Base-by-base conservation (phyloP, 2,797 vertebrate species). In the Anas acuta region DNA sequence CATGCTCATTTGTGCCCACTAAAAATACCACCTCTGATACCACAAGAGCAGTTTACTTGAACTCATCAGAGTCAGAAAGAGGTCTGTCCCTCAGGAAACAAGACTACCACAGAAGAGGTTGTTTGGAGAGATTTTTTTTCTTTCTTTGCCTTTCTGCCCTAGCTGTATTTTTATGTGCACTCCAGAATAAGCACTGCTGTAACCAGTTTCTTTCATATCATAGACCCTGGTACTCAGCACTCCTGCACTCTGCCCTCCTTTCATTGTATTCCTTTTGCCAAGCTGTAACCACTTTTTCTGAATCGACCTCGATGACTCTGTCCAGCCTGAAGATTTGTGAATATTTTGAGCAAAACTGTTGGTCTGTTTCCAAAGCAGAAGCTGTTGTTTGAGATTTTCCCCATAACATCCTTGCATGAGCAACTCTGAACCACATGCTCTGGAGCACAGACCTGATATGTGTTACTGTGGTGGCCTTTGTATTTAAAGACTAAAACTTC, bases 361-460 rank as follows among this genome's bases (percentile, higher is more conserved):
- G 76, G 51, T 58, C 56, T 39, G 32, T 30, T 96, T 91, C 70
- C 76, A 87, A 90, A 90, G 64, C 62, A 90, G 80, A 84, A 87
- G 47, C 37, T 75, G 22, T 25, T 72, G 28, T 70, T 84, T 86
- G 37, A 5, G 4, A 66, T 92, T 78, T 80, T 62, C 20, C 25
- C 75, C 32, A 3, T 22, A 76, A 39, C 60, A 88, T 43, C 30
- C 57, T 92, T 76, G 43, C 43, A 87, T 33, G 78, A 92, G 23
- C 26, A 92, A 76, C 11, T 67, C 30, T 51, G 54, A 89, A 83
- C 13, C 1, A 2, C 69, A n/a, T 28, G 19, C 13, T 87, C 30
- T 58, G 30, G 19, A 95, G 35, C n/a, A 84, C 32, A 25, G 49
- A 89, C 33, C 33, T 32, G 12, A 22, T 70, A 67, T 37, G 70